phyloP scores from a whole-genome alignment of 1,140 invertebrate genomes.

The Scaptomyza montana region DNA sequence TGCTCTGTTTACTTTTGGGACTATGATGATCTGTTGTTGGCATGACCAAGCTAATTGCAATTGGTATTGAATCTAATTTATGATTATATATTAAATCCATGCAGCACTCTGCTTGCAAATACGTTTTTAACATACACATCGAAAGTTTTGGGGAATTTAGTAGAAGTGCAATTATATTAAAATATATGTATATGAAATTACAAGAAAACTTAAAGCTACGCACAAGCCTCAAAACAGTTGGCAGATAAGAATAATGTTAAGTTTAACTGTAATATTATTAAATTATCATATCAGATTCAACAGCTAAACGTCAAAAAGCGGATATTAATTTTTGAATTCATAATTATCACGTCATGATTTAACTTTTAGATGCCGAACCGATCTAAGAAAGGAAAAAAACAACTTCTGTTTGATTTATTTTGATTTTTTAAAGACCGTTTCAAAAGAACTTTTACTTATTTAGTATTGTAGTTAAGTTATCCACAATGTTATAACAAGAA shows the following conservation, averaged over 20 bases:
- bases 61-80: constrained; percentile 37
- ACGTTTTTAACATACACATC: constrained; percentile 71
- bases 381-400: no score
- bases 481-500: no score
- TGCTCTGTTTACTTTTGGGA: constrained; percentile 32
- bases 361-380: no score
- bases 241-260: constrained; percentile 6
- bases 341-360: no score
- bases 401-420: no score
- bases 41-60: constrained; percentile 30
- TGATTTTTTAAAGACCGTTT: no score
- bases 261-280: no score
- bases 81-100: constrained; percentile 66
- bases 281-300: no score
- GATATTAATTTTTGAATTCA: no score
- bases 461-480: no score
- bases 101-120: constrained; percentile 71
- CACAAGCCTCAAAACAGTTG: constrained; percentile 45
- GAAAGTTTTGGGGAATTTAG: constrained; percentile 40
- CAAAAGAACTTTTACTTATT: no score
- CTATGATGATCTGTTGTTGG: constrained; percentile 20
- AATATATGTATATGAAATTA: constrained; percentile 22
- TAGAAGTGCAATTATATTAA: constrained; percentile 29
- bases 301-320: no score
- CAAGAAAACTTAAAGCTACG: constrained; percentile 47